Evolutionary conservation across 2,113 vertebrate species (phyloP).

Genomic region (Ondatra zibethicus): DNA sequence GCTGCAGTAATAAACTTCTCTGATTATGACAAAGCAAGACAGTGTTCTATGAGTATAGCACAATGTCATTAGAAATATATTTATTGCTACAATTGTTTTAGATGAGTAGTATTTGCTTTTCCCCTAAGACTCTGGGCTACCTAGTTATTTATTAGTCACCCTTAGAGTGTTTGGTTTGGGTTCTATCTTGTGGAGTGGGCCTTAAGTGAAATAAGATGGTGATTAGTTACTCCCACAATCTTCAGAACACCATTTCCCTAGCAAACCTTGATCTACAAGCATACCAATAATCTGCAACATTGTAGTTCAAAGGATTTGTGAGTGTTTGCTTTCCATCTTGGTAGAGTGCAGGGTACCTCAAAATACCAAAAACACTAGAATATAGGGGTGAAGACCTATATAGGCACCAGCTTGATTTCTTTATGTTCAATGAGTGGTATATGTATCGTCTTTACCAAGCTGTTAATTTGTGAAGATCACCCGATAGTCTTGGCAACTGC

Average conservation of each 20-base stretch:
- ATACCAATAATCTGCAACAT: not conserved
- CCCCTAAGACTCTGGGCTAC: not conserved
- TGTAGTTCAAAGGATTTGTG: not conserved
- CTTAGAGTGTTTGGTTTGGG: not conserved
- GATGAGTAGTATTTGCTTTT: not conserved
- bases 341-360: not conserved
- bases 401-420: not conserved
- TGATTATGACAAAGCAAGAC: not conserved
- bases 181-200: not conserved
- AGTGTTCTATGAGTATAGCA: not conserved
- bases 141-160: not conserved
- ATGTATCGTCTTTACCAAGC: not conserved
- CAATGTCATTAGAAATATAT: not conserved
- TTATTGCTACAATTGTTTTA: not conserved
- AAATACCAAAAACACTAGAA: not conserved
- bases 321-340: not conserved
- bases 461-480: not conserved
- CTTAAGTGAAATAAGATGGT: not conserved
- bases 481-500: not conserved
- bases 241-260: not conserved
- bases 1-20: not conserved
- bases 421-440: not conserved
- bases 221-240: not conserved
- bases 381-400: not conserved
- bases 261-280: not conserved